Evolutionary conservation across 2,113 vertebrate species (phyloP).

Genomic region (Aleadryas rufinucha): DNA sequence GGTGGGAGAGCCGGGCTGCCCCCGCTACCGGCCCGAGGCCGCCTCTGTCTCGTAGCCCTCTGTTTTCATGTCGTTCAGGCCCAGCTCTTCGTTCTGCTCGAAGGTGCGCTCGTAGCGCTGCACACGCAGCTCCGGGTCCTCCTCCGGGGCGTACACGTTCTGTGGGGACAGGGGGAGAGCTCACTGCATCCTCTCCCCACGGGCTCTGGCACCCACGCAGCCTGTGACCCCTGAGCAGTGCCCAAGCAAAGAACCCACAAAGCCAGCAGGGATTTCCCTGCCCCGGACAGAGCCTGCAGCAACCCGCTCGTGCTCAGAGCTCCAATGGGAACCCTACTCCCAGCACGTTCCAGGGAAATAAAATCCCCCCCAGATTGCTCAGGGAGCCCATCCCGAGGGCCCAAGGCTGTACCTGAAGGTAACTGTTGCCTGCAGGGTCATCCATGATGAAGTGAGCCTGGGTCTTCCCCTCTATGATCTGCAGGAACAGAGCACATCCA

Average conservation of each 20-base stretch:
- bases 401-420: constrained; percentile 76
- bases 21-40: constrained; percentile 1
- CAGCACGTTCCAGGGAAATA: rapidly evolving
- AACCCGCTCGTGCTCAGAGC: rapidly evolving
- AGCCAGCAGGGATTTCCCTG: neutral
- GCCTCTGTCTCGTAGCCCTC: constrained; percentile 76
- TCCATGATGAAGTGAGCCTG: constrained; percentile 82
- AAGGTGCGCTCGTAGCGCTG: constrained; percentile 84
- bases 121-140: constrained; percentile 85
- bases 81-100: constrained; percentile 92
- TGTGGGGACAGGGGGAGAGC: constrained; percentile 9
- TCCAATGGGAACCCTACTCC: rapidly evolving
- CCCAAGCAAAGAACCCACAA: neutral
- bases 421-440: constrained; percentile 95
- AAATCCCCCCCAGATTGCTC: rapidly evolving
- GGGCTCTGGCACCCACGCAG: rapidly evolving
- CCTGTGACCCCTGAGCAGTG: neutral
- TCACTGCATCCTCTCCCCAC: rapidly evolving
- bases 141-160: constrained; percentile 91
- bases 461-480: constrained; percentile 77
- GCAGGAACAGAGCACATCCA: neutral
- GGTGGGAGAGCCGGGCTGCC: rapidly evolving
- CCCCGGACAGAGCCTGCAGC: no score
- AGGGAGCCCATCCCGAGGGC: rapidly evolving
- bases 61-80: constrained; percentile 92